Percentiles rank a stretch among this genome's conserved stretches.
Evolutionary conservation across 2,797 vertebrate species (phyloP).

Genomic region (Manis javanica): DNA sequence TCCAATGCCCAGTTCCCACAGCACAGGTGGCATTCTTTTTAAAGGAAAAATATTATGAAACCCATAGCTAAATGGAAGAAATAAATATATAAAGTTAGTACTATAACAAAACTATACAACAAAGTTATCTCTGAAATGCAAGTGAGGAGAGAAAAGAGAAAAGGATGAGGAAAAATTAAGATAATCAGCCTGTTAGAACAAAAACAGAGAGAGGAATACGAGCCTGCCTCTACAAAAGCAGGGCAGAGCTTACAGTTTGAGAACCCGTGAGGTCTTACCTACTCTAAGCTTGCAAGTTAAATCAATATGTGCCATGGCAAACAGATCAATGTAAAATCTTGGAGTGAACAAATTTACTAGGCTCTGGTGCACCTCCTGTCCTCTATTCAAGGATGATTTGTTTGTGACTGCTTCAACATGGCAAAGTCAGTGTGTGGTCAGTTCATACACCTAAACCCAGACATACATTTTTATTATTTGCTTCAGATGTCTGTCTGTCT

Average conservation of each 20-base stretch:
- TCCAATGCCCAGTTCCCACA: neutral
- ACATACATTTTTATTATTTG: neutral
- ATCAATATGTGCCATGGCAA: neutral
- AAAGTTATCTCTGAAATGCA: neutral
- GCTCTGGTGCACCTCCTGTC: neutral
- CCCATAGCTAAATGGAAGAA: neutral
- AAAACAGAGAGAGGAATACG: neutral
- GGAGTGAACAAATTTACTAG: neutral
- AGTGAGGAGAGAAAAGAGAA: neutral
- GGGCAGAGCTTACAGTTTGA: neutral
- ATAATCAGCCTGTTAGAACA: neutral
- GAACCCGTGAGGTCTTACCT: neutral
- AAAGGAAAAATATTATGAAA: neutral
- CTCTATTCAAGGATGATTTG: neutral
- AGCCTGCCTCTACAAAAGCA: neutral
- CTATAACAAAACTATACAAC: neutral
- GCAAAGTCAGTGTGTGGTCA: neutral
- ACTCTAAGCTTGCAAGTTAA: neutral
- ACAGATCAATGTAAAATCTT: neutral
- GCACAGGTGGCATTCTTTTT: neutral
- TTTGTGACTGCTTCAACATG: neutral
- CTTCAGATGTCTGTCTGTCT: neutral
- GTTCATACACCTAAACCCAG: neutral
- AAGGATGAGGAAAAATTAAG: neutral
- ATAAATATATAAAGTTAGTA: neutral